Evolutionary conservation across 2,888 invertebrate species (phyloP).

Genomic region (Clunio marinus): DNA sequence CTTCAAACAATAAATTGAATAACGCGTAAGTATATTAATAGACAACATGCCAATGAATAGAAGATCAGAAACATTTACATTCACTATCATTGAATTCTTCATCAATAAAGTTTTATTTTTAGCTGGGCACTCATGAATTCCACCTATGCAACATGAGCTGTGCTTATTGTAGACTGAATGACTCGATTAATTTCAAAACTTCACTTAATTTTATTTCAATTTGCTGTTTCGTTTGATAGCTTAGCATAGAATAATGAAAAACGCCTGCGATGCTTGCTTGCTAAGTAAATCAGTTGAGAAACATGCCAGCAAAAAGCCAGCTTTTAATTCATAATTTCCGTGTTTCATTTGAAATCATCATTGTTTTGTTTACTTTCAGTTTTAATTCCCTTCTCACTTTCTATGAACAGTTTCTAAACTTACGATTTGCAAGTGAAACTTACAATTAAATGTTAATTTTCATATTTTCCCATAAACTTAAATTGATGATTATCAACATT

Average conservation of each 20-base stretch:
- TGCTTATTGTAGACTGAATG: constrained; percentile 17
- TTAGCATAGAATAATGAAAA: background rate
- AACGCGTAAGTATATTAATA: too few relatives aligned
- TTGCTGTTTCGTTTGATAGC: background rate
- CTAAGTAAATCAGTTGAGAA: background rate
- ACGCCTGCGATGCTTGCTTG: background rate
- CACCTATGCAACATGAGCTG: constrained; percentile 11
- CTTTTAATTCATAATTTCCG: constrained; percentile 29
- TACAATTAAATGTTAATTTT: constrained; percentile 7
- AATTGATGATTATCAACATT: background rate
- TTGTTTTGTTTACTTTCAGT: background rate
- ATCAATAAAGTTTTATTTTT: constrained; percentile 3
- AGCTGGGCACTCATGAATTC: constrained; percentile 8
- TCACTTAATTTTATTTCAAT: too few relatives aligned
- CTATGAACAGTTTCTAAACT: background rate
- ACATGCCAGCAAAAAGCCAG: background rate
- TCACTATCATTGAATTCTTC: constrained; percentile 11
- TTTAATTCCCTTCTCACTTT: constrained; percentile 11
- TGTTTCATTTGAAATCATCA: constrained; percentile 29
- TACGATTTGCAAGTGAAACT: background rate
- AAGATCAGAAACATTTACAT: too few relatives aligned
- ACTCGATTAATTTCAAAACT: background rate
- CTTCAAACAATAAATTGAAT: too few relatives aligned
- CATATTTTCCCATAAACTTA: constrained; percentile 24
- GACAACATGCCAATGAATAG: too few relatives aligned